Conservation (phyloP, 2,888 invertebrate species). For the Gastrophysa polygoni region DNA sequence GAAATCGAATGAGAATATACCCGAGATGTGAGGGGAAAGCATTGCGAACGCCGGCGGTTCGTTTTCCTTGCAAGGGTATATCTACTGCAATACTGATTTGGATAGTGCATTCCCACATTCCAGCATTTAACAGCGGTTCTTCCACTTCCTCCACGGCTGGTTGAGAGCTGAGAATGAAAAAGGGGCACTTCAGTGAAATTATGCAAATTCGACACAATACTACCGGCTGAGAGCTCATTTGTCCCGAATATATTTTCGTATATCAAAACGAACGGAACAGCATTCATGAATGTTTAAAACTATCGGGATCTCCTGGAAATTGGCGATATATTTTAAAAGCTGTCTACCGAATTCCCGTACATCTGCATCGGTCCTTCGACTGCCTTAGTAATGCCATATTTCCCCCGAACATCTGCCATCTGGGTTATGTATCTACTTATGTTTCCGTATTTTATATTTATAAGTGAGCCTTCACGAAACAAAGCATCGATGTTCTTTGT, state of each 20-base stretch:
- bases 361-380: slow-evolving; percentile 17
- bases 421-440: slow-evolving; percentile 34
- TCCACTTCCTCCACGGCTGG: background rate
- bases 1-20: background rate
- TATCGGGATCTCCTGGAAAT: slow-evolving; percentile 19
- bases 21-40: background rate
- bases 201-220: background rate
- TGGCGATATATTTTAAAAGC: slow-evolving; percentile 12
- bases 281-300: slow-evolving; percentile 12
- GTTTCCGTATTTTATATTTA: slow-evolving; percentile 35
- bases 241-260: background rate
- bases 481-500: slow-evolving; percentile 19
- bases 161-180: background rate
- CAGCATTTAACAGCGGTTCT: background rate
- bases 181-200: background rate
- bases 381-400: slow-evolving; percentile 13
- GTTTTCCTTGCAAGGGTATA: background rate
- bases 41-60: background rate
- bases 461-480: slow-evolving; percentile 26
- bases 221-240: background rate
- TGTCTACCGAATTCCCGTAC: slow-evolving; percentile 17
- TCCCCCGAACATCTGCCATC: slow-evolving; percentile 26
- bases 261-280: slow-evolving; percentile 2
- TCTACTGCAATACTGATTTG: background rate
- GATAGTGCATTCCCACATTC: background rate